These are phyloP conservation scores for Spisula solida DNA, from an alignment of 2,888 invertebrate genomes.

Conservation along the genomic window DNA sequence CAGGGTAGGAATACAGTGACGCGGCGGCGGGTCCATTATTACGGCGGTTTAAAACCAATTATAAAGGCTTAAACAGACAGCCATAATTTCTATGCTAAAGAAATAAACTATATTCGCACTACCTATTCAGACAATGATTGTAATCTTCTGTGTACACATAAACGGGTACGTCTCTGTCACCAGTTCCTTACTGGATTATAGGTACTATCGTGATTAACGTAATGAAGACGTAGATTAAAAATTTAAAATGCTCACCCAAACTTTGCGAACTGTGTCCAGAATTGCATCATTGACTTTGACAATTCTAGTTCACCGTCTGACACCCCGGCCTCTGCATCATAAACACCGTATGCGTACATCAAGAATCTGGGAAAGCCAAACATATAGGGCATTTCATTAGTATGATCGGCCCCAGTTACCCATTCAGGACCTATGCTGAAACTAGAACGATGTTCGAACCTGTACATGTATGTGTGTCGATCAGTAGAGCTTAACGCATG, in stretches of 20 bases:
- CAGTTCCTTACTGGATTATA: too few relatives aligned
- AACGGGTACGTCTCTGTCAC: too few relatives aligned
- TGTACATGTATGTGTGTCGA: slow-evolving; percentile 38
- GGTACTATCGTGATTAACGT: neutral
- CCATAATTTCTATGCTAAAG: too few relatives aligned
- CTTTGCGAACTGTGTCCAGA: slow-evolving; percentile 53
- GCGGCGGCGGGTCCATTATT: too few relatives aligned
- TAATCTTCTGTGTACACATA: too few relatives aligned
- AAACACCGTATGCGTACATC: neutral
- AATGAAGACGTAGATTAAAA: neutral
- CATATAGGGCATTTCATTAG: slow-evolving; percentile 33
- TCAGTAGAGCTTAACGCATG: neutral
- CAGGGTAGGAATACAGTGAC: too few relatives aligned
- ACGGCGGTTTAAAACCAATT: too few relatives aligned
- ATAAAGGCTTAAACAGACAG: too few relatives aligned
- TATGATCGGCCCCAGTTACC: slow-evolving; percentile 41
- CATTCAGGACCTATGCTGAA: slow-evolving; percentile 18
- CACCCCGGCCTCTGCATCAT: neutral
- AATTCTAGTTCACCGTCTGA: slow-evolving; percentile 23
- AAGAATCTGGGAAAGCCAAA: slow-evolving; percentile 28
- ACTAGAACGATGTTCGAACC: slow-evolving; percentile 41
- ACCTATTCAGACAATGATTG: too few relatives aligned
- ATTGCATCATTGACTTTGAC: slow-evolving; percentile 25
- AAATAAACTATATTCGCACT: too few relatives aligned
- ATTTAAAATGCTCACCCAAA: slow-evolving; percentile 38